A percentile compares a stretch with the other conserved stretches of the same genome.
Conservation (phyloP, 2,797 vertebrate genomes). For the Coregonus suidteri region DNA sequence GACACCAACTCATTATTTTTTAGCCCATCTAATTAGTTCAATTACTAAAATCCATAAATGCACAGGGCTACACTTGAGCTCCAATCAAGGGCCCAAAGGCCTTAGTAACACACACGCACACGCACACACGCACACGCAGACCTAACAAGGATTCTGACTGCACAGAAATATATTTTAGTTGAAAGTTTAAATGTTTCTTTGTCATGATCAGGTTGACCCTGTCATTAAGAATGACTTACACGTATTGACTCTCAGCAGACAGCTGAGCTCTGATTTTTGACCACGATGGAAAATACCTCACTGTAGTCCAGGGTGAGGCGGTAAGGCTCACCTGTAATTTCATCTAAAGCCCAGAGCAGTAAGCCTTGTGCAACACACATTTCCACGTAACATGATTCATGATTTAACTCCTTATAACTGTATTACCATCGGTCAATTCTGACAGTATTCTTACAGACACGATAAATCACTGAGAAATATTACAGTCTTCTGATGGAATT, state of each 20-base stretch:
- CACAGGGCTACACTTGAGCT: constrained; percentile 15
- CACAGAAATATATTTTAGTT: not conserved
- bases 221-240: constrained; percentile 8
- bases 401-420: not conserved
- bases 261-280: no score
- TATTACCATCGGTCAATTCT: constrained; percentile 8
- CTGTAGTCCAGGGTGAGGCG: constrained; percentile 27
- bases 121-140: no score
- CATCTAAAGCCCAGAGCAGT: constrained; percentile 31
- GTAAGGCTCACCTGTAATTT: constrained; percentile 34
- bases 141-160: not conserved
- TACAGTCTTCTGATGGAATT: constrained; percentile 54
- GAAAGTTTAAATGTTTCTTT: not conserved
- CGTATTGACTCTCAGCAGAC: constrained; percentile 12
- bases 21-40: constrained; percentile 30
- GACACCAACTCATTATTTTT: constrained; percentile 13
- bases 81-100: constrained; percentile 7
- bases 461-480: constrained; percentile 49
- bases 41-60: constrained; percentile 24
- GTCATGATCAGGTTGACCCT: constrained; percentile 15
- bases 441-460: constrained; percentile 30
- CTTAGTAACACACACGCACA: not conserved
- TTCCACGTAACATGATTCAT: constrained; percentile 3
- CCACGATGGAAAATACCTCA: constrained; percentile 35
- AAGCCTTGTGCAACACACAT: not conserved